Conservation (phyloP, 2,888 invertebrate genomes). For the Acleris literana region DNA sequence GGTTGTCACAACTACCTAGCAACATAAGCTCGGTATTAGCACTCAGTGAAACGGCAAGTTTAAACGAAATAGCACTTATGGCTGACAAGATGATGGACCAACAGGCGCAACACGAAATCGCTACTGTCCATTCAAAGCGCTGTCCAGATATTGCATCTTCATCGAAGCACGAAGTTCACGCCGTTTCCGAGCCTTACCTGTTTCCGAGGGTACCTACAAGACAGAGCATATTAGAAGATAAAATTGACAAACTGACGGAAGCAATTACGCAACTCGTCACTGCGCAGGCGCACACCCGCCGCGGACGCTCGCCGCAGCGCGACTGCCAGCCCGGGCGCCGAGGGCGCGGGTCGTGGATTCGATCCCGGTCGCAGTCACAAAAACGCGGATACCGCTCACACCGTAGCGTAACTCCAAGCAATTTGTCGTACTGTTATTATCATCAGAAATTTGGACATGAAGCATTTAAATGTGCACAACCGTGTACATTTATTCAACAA, state of each 20-base stretch:
- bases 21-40: constrained; percentile 6
- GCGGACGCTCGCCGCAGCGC: background rate
- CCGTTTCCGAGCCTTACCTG: background rate
- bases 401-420: background rate
- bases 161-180: background rate
- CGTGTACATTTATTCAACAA: background rate
- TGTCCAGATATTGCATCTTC: background rate
- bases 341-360: background rate
- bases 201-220: background rate
- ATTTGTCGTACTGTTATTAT: background rate
- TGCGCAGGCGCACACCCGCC: background rate
- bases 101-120: background rate
- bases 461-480: background rate
- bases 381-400: background rate
- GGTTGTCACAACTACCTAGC: constrained; percentile 9
- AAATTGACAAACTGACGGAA: background rate
- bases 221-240: background rate
- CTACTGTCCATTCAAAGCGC: background rate
- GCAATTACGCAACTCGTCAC: background rate
- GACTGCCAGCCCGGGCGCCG: background rate
- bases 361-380: background rate
- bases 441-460: background rate
- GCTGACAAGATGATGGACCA: constrained; percentile 11
- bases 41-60: background rate
- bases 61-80: background rate